Conservation (phyloP, 2,113 vertebrate species). For the Syngnathus floridae region DNA sequence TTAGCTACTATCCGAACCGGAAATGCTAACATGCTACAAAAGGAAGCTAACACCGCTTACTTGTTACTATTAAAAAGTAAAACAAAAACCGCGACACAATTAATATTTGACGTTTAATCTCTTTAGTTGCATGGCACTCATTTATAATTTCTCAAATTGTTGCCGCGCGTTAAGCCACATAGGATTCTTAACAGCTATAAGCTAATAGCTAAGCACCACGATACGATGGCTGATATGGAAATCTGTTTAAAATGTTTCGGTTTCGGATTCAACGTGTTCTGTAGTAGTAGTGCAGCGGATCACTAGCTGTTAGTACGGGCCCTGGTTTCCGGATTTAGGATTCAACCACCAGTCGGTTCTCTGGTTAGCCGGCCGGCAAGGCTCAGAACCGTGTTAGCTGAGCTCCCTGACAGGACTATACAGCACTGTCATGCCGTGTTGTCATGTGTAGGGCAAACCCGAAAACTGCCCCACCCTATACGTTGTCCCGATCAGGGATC, state of each 20-base stretch:
- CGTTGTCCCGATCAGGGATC: neutral
- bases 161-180: neutral
- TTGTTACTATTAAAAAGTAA: neutral
- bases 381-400: neutral
- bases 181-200: neutral
- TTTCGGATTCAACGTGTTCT: neutral
- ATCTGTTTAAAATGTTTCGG: neutral
- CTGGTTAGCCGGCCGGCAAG: neutral
- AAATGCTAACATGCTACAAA: conserved; percentile 49
- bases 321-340: neutral
- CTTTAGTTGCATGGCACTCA: conserved; percentile 15
- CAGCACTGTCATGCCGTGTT: neutral
- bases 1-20: conserved; percentile 31
- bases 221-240: neutral
- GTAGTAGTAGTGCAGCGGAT: neutral
- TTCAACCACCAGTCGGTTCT: neutral
- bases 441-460: neutral
- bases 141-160: neutral
- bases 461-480: neutral
- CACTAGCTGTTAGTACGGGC: neutral
- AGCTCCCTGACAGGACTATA: neutral
- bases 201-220: neutral
- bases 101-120: conserved; percentile 32
- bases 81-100: conserved; percentile 7
- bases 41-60: conserved; percentile 31